Conservation (phyloP, 2,888 invertebrate genomes). For the Xanthorhoe designata region DNA sequence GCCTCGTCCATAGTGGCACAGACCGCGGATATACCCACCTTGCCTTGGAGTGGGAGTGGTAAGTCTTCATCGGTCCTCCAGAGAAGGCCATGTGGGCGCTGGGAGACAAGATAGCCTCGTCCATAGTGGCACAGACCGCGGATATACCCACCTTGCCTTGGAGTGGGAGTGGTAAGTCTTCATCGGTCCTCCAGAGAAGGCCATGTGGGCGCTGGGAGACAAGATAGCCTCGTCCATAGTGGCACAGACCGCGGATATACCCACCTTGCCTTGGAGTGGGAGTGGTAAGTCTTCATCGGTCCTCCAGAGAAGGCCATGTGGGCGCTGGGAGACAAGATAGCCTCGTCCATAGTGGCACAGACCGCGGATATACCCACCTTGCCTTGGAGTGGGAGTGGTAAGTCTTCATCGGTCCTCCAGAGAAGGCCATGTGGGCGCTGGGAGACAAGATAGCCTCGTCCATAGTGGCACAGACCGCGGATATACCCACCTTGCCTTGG, state of each 20-base stretch:
- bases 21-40: constrained; percentile 98
- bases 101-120: constrained; percentile 99
- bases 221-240: constrained; percentile 99
- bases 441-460: constrained; percentile 99
- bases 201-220: constrained; percentile 99
- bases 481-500: constrained; percentile 99
- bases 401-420: constrained; percentile 96
- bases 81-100: constrained; percentile 99
- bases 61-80: constrained; percentile 96
- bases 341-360: constrained; percentile 99
- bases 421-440: constrained; percentile 99
- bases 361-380: constrained; percentile 98
- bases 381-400: constrained; percentile 97
- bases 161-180: constrained; percentile 96
- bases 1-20: constrained; percentile 99
- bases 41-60: constrained; percentile 98
- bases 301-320: constrained; percentile 98
- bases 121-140: constrained; percentile 99
- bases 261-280: constrained; percentile 99
- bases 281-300: constrained; percentile 94
- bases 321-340: constrained; percentile 99
- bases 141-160: constrained; percentile 98
- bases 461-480: constrained; percentile 99
- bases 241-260: constrained; percentile 99
- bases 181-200: constrained; percentile 96